Evolutionary conservation across 2,113 vertebrate species (phyloP).

Genomic region (Malurus melanocephalus): DNA sequence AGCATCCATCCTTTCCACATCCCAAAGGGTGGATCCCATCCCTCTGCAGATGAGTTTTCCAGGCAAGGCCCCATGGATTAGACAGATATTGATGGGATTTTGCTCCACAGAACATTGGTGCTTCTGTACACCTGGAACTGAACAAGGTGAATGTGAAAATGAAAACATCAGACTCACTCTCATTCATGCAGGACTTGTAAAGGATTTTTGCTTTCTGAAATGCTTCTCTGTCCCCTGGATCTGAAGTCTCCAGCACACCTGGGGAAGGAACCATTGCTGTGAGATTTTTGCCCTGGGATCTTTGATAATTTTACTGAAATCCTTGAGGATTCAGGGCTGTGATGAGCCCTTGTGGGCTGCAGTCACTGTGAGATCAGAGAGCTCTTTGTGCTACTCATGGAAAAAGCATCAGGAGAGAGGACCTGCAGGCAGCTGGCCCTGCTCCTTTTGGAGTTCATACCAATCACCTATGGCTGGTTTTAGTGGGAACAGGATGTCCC

Average conservation of each 20-base stretch:
- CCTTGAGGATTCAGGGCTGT: not conserved
- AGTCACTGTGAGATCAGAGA: not conserved
- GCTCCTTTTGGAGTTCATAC: not conserved
- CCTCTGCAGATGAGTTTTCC: not conserved
- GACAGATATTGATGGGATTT: not conserved
- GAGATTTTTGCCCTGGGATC: not conserved
- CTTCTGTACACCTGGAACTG: not conserved
- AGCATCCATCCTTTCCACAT: not conserved
- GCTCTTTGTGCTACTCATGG: not conserved
- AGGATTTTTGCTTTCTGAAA: constrained; percentile 90
- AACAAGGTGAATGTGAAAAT: not conserved
- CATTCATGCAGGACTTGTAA: constrained; percentile 94
- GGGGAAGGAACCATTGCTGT: constrained; percentile 25
- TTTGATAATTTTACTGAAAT: constrained; percentile 5
- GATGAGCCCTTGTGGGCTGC: not conserved
- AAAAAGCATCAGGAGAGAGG: not conserved
- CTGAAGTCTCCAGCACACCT: constrained; percentile 87
- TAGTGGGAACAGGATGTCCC: not conserved
- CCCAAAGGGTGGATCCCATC: not conserved
- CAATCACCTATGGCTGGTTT: not conserved
- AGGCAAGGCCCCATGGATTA: not conserved
- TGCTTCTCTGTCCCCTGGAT: constrained; percentile 81
- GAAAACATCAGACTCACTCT: constrained; percentile 77
- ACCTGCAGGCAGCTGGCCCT: not conserved
- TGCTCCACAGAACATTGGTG: not conserved